These are phyloP conservation scores for Hemicentrotus pulcherrimus DNA, from an alignment of 35 echinoderm and acorn worm species.

Conservation along the genomic window DNA sequence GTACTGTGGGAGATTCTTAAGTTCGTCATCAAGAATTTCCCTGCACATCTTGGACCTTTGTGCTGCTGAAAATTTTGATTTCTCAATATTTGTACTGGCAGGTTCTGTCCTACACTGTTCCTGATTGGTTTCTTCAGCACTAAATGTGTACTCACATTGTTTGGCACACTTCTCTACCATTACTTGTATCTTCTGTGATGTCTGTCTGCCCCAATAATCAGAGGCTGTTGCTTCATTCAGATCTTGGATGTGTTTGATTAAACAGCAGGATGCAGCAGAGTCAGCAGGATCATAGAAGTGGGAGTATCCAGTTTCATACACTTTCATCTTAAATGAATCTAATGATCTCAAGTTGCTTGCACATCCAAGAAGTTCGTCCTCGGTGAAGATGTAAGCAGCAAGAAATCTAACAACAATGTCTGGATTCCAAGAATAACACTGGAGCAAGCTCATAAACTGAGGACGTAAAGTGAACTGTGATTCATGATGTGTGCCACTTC, in stretches of 20 bases:
- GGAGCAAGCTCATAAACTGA: background rate
- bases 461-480: background rate
- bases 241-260: background rate
- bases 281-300: background rate
- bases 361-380: background rate
- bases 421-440: slow-evolving; percentile 2
- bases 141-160: background rate
- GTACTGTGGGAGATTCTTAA: background rate
- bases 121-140: background rate
- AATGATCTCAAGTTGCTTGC: background rate
- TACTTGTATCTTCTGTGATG: background rate
- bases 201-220: background rate
- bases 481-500: background rate
- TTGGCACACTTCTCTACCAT: background rate
- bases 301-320: background rate
- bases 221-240: background rate
- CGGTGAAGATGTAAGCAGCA: background rate
- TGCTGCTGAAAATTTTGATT: background rate
- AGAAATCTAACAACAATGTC: background rate
- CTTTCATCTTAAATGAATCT: background rate
- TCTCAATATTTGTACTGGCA: background rate
- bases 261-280: background rate
- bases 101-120: background rate
- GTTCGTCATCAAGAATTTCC: background rate
- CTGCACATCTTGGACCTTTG: background rate